phyloP scores from a whole-genome alignment of 1,140 invertebrate genomes.

The Drosophila virilis region DNA sequence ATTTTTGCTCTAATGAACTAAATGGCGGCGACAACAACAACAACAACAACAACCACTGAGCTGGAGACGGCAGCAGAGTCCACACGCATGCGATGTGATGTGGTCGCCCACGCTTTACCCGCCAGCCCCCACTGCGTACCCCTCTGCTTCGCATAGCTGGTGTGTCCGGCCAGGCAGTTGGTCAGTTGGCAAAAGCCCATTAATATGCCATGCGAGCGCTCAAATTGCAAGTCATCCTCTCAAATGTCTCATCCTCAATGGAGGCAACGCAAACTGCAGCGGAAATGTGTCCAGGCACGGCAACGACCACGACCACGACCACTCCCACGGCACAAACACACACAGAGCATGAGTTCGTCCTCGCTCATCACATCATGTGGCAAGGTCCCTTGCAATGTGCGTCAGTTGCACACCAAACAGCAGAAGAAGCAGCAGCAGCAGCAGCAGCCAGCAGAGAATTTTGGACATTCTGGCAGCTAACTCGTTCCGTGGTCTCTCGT shows the following conservation, averaged over 20 bases:
- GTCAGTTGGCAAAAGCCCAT: conserved; percentile 52
- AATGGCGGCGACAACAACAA: conserved; percentile 62
- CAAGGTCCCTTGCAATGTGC: conserved; percentile 47
- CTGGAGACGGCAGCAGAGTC: conserved; percentile 22
- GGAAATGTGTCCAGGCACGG: conserved; percentile 61
- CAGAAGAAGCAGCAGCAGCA: background rate
- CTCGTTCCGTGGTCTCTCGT: conserved; percentile 64
- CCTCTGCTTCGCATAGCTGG: background rate
- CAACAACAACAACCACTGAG: conserved; percentile 5
- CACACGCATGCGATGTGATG: conserved; percentile 25
- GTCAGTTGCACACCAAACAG: conserved; percentile 50
- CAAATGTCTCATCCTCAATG: conserved; percentile 50
- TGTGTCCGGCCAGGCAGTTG: conserved; percentile 42
- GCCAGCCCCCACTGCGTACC: conserved; percentile 46
- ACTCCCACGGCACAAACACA: conserved; percentile 38
- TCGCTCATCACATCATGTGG: conserved; percentile 32
- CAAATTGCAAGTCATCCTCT: conserved; percentile 74
- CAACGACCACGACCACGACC: background rate
- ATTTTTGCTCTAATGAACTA: conserved; percentile 80
- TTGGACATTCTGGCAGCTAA: conserved; percentile 63
- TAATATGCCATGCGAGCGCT: conserved; percentile 76
- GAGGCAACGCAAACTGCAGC: conserved; percentile 53
- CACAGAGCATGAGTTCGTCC: background rate
- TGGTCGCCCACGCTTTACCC: no score
- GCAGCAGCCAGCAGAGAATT: conserved; percentile 40